Evolutionary conservation across 1,140 invertebrate genomes (phyloP), one percentile per base, ranked within the genome.

Genomic region (Cylas formicarius): DNA sequence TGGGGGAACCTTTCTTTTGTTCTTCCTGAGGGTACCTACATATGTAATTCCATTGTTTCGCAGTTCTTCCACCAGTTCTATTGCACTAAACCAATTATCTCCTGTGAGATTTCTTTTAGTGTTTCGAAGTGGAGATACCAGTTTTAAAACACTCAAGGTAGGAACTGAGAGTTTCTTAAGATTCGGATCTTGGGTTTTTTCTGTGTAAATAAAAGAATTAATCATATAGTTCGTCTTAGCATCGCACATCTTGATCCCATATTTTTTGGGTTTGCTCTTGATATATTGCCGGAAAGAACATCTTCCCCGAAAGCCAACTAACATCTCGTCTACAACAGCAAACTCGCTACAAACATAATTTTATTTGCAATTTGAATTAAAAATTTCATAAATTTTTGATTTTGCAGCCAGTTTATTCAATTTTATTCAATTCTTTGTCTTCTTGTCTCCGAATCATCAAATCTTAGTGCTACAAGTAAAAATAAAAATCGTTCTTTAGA

Each of bases 161-260:
- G 34, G 3, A 36, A 22, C 8, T 13, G 14, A 19, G 24, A 36
- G 18, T 36, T 36, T 17, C 11, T 18, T 7, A 8, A 6, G 16
- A 35, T 35, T 35, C 7, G 5, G 1, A 38, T 13, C 18, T 14
- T 38, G 4, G 5, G 11, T 24, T 35, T 40, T 47, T 18, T 19
- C 45, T 21, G 2, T 31, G 20, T 48, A 48, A 18, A 65, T 53
- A 36, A 60, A 57, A 7, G 50, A 57, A 55, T 63, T 59, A 9
- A 57, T 40, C 26, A 66, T 40, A 39, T 68, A 67, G 22, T 56
- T 53, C 7, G 50, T 61, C 34, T 26, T 29, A 17, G 60, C 54
- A 20, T 48, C 45, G 23, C 26, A 24, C 14, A 48, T 39, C 35
- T 48, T 41, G 27, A 32, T 18, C 5, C 29, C 21, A n/a, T 47